These are phyloP conservation scores for Sorex fumeus DNA, from an alignment of 2,113 vertebrate species.

Conservation along the genomic window DNA sequence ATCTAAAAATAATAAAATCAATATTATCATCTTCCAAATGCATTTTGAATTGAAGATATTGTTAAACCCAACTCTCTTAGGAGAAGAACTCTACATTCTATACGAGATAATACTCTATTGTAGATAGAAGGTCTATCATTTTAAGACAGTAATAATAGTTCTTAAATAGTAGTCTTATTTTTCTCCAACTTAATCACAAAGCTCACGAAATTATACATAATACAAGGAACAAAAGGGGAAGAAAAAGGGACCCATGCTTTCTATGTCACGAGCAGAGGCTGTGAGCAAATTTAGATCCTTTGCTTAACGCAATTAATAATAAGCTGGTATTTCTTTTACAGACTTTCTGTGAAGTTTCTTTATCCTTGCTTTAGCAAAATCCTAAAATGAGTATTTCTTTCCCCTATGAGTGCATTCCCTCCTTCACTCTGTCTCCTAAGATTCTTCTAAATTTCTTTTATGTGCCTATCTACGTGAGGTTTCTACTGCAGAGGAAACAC, in stretches of 20 bases:
- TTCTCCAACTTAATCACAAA: constrained; percentile 46
- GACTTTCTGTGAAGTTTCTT: constrained; percentile 34
- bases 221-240: neutral
- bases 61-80: neutral
- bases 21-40: constrained; percentile 6
- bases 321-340: neutral
- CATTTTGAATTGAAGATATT: neutral
- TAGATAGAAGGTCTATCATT: neutral
- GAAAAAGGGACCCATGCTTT: neutral
- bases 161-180: constrained; percentile 31
- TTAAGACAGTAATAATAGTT: neutral
- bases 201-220: constrained; percentile 21
- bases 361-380: constrained; percentile 39
- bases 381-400: constrained; percentile 46
- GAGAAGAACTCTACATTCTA: neutral
- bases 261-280: neutral
- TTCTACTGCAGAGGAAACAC: neutral
- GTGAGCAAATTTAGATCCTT: neutral
- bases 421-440: neutral
- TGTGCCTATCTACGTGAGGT: neutral
- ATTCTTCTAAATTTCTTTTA: neutral
- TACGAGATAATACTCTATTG: neutral
- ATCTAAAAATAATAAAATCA: neutral
- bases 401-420: neutral
- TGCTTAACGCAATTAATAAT: neutral